Conservation (phyloP, 2,113 vertebrate species). For the Lethenteron camtschaticum region DNA sequence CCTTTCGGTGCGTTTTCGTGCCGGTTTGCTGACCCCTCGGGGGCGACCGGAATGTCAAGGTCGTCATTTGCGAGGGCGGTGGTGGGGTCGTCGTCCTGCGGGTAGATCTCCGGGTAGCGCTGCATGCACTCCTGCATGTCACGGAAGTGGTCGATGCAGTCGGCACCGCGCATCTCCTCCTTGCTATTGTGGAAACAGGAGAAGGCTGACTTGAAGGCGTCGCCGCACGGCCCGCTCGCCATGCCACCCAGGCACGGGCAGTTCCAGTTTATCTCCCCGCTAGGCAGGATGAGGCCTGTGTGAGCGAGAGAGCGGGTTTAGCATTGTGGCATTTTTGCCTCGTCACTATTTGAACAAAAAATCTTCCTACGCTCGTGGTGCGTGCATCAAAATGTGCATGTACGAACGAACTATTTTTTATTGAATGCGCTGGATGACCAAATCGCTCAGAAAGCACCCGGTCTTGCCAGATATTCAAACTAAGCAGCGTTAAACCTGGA, state of each 20-base stretch:
- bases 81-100: constrained; percentile 49
- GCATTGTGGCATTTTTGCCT: background rate
- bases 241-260: constrained; percentile 85
- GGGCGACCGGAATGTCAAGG: too few relatives aligned
- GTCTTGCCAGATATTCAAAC: background rate
- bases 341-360: background rate
- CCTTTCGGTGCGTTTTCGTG: too few relatives aligned
- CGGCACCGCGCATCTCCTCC: constrained; percentile 77
- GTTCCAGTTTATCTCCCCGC: constrained; percentile 93
- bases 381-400: background rate
- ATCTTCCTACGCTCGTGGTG: background rate
- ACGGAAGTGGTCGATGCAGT: constrained; percentile 72
- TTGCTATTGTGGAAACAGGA: constrained; percentile 90
- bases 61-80: too few relatives aligned
- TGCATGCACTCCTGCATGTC: constrained; percentile 97
- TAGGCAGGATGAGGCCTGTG: constrained; percentile 65
- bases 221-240: constrained; percentile 81
- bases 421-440: background rate
- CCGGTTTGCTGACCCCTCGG: too few relatives aligned
- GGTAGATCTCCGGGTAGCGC: constrained; percentile 75
- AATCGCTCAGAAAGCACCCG: background rate
- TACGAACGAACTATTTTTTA: background rate
- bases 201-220: constrained; percentile 89
- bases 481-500: too few relatives aligned
- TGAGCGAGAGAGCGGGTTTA: background rate